A percentile compares a stretch with the other conserved stretches of the same genome.
Conservation (phyloP, 2,797 vertebrate genomes). For the Moxostoma hubbsi region DNA sequence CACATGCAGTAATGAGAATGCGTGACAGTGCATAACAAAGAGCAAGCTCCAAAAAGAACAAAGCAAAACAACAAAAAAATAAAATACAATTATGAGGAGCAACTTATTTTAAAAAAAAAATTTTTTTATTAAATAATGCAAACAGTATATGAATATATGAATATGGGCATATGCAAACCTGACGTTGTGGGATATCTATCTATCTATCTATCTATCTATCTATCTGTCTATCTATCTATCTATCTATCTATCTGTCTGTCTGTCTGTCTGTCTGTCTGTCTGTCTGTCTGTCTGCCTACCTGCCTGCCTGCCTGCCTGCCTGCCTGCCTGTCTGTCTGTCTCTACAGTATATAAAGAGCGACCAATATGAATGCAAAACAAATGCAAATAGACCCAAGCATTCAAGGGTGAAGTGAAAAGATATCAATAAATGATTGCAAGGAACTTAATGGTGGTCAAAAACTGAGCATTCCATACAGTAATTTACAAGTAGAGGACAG, state of each 20-base stretch:
- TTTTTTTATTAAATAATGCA: slow-evolving; percentile 20
- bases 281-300: too few species aligned
- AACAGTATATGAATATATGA: not conserved
- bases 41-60: not conserved
- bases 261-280: too few species aligned
- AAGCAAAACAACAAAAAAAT: not conserved
- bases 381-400: not conserved
- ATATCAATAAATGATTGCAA: slow-evolving; percentile 28
- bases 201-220: not conserved
- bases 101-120: slow-evolving; percentile 18
- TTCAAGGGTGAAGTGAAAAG: not conserved
- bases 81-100: not conserved
- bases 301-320: too few species aligned
- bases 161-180: not conserved
- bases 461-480: not conserved
- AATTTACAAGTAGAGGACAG: slow-evolving; percentile 14
- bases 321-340: too few species aligned
- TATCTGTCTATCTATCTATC: too few species aligned
- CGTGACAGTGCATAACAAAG: not conserved
- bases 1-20: slow-evolving; percentile 22
- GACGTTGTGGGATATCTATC: not conserved
- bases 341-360: not conserved
- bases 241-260: too few species aligned
- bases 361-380: slow-evolving; percentile 35
- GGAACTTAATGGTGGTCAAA: not conserved